phyloP scores from a whole-genome alignment of 2,113 vertebrate genomes.

The Salvator merianae region DNA sequence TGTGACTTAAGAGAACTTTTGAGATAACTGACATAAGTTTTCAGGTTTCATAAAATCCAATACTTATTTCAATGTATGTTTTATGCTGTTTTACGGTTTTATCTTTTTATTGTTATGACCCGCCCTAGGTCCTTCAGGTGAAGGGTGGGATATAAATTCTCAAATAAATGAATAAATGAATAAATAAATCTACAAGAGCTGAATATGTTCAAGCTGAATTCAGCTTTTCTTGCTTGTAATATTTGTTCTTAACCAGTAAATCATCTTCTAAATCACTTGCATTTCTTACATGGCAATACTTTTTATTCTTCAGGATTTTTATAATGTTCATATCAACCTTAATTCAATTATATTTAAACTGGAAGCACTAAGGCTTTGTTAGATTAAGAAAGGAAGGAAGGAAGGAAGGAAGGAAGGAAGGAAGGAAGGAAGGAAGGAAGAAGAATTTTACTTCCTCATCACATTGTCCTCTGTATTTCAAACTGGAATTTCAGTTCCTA shows the following conservation, averaged over 20 bases:
- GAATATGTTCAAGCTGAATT: conserved; percentile 48
- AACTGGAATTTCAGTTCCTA: not conserved
- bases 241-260: conserved; percentile 60
- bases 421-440: not conserved
- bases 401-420: not conserved
- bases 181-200: not conserved
- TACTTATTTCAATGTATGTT: too few relatives aligned
- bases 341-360: not conserved
- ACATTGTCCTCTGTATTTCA: not conserved
- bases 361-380: fast-evolving
- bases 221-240: conserved; percentile 56
- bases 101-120: too few relatives aligned
- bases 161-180: not conserved
- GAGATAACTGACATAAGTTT: not conserved
- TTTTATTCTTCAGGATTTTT: not conserved
- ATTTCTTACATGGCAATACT: fast-evolving
- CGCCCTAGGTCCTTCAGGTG: too few relatives aligned
- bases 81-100: too few relatives aligned
- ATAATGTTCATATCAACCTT: not conserved
- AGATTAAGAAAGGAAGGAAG: too few relatives aligned
- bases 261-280: conserved; percentile 30
- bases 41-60: not conserved
- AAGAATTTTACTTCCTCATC: not conserved
- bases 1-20: not conserved
- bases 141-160: conserved; percentile 35